Percentiles rank a stretch among this genome's conserved stretches.
phyloP scores from a whole-genome alignment of 1,140 invertebrate species.

The Ridgeia piscesae region DNA sequence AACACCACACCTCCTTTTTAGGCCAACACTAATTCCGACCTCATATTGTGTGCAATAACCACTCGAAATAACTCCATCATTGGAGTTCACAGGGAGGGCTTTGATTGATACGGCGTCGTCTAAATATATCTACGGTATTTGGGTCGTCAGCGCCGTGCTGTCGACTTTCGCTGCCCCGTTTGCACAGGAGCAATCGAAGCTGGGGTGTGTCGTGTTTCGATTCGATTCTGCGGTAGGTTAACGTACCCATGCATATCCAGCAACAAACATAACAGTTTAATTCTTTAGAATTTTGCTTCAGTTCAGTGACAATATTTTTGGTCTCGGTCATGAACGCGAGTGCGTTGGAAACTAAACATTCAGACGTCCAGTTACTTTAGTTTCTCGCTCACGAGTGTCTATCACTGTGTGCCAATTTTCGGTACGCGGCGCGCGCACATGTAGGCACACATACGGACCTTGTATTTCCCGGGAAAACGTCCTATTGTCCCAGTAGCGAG shows the following conservation, averaged over 20 bases:
- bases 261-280: not conserved
- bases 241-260: not conserved
- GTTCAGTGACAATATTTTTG: too few species aligned
- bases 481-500: not conserved
- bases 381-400: too few species aligned
- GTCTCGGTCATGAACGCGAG: too few species aligned
- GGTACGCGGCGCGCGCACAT: not conserved
- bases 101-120: not conserved
- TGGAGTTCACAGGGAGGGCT: not conserved
- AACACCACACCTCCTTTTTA: too few species aligned
- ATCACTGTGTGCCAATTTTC: not conserved
- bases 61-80: not conserved
- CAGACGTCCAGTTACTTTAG: too few species aligned
- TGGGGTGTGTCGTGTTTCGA: not conserved
- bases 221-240: not conserved
- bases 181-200: too few species aligned
- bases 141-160: not conserved
- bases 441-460: not conserved
- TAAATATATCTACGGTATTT: slow-evolving; percentile 6
- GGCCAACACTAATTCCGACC: too few species aligned
- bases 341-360: too few species aligned
- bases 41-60: too few species aligned
- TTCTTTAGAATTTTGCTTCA: not conserved
- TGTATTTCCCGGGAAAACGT: not conserved
- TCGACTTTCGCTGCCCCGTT: not conserved